Evolutionary conservation across 2,113 vertebrate species (phyloP).

Genomic region (Oxygymnocypris stewartii): DNA sequence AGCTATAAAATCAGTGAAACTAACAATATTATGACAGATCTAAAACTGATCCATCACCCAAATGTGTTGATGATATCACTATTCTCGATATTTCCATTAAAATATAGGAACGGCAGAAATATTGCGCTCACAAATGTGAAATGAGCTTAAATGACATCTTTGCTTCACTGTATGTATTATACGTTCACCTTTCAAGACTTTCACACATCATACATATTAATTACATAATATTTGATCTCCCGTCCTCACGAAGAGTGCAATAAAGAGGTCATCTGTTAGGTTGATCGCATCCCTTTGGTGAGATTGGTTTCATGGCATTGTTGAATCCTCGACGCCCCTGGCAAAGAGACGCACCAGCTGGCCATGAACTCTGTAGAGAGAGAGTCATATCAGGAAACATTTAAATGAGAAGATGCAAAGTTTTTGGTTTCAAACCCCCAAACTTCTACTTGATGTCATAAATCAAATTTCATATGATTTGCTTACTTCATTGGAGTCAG

Average conservation of each 20-base stretch:
- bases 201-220: slow-evolving; percentile 6
- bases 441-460: not conserved
- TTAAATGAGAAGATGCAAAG: slow-evolving; percentile 30
- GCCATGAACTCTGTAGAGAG: slow-evolving; percentile 72
- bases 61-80: not conserved
- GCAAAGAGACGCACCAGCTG: slow-evolving; percentile 82
- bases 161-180: not conserved
- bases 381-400: not conserved
- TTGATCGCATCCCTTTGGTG: slow-evolving; percentile 49
- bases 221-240: not conserved
- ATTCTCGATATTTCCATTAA: slow-evolving; percentile 3
- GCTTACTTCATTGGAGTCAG: not conserved
- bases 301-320: slow-evolving; percentile 39
- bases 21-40: not conserved
- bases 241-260: not conserved
- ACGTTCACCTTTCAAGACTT: slow-evolving; percentile 1
- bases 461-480: not conserved
- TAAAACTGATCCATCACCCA: not conserved
- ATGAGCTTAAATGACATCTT: slow-evolving; percentile 6
- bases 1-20: not conserved
- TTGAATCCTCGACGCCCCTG: slow-evolving; percentile 77
- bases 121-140: not conserved
- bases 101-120: slow-evolving; percentile 1
- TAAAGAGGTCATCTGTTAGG: slow-evolving; percentile 29
- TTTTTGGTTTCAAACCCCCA: not conserved